Percentiles rank a stretch among this genome's conserved stretches.
Conservation (phyloP, 2,113 vertebrate species). For the Lophotis ruficrista region DNA sequence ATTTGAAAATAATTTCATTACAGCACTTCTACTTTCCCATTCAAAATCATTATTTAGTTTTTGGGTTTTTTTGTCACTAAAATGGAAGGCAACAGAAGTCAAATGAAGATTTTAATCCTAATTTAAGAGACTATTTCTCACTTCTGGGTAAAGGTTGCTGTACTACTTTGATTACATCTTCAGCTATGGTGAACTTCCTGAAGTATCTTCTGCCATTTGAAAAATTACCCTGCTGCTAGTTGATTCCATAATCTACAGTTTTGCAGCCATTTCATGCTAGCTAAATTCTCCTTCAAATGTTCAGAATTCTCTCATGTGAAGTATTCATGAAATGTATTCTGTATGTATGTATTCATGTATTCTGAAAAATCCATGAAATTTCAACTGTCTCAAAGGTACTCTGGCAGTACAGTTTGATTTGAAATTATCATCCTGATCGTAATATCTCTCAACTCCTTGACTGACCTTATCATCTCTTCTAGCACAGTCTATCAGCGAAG, state of each 20-base stretch:
- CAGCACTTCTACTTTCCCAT: neutral
- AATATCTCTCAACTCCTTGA: neutral
- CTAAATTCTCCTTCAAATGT: neutral
- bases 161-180: neutral
- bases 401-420: neutral
- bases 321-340: too few relatives aligned
- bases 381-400: neutral
- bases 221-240: neutral
- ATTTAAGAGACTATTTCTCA: neutral
- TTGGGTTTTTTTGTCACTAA: neutral
- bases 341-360: too few relatives aligned
- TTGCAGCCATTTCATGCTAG: neutral
- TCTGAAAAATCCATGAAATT: neutral
- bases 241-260: neutral
- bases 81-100: neutral
- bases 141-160: neutral
- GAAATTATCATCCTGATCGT: neutral
- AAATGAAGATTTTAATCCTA: neutral
- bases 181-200: neutral
- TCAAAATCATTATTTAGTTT: neutral
- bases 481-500: neutral
- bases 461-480: neutral
- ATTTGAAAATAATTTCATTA: neutral
- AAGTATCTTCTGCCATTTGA: neutral
- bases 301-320: neutral